Evolutionary conservation across 2,113 vertebrate genomes (phyloP), one percentile per base, ranked within the genome.

Genomic region (Sialia sialis): DNA sequence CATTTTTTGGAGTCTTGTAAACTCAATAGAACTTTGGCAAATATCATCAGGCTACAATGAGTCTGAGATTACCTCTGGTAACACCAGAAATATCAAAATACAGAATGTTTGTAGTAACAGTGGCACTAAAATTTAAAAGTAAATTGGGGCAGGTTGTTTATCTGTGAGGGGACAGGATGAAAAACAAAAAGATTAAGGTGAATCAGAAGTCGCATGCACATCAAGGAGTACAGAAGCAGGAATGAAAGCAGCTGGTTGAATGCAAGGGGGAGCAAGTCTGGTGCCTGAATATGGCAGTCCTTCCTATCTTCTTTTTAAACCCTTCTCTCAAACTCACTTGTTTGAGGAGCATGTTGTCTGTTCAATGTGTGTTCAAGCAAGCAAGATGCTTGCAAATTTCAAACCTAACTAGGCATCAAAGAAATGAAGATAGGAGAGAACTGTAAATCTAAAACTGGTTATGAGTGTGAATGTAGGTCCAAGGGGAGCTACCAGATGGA

Each of bases 361-460:
- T 19, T 59, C 27, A 2, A 0, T 11, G 12, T 19, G 4, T 16
- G 4, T 2, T 1, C 0, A 0, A 2, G 2, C 26, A 52, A 8
- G 9, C 0, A 3, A 63, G n/a, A 62, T 3, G 1, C 13, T 34
- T 11, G 4, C 15, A 70, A 39, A 54, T 49, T 17, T 54, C 52
- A 84, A 36, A 34, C 34, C 34, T 63, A 43, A n/a, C 14, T 49
- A 41, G 13, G 9, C 21, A 87, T 27, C 7, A 63, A 77, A 26
- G 6, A 87, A 76, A 34, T 16, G 2, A 72, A 67, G 38, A 36
- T 22, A 56, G 16, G 2, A 68, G 21, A 87, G 11, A 46, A n/a
- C 23, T 26, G 15, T 12, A 64, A 48, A 58, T 59, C 25, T 68
- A 27, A 1, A 4, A 4, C 11, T 36, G 43, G 38, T 20, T 68